A percentile compares a stretch with the other conserved stretches of the same genome.
Conservation (phyloP, 2,888 invertebrate species). For the Ornithoptera alexandrae region DNA sequence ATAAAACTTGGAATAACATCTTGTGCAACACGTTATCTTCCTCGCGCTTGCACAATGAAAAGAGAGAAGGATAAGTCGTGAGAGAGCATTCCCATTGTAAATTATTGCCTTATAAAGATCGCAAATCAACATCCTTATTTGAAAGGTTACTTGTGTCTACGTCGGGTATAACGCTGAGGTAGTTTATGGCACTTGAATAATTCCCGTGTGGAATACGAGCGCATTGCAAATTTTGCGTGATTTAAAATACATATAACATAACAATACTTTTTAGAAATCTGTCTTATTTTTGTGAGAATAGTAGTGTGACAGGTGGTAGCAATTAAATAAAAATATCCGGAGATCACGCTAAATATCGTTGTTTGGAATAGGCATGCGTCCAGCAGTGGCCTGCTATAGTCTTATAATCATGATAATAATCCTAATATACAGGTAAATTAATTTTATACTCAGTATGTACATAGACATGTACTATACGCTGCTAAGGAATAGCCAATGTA, state of each 20-base stretch:
- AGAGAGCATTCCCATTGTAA: slow-evolving; percentile 29
- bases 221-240: slow-evolving; percentile 11
- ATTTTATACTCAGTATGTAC: not conserved
- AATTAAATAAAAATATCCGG: too few relatives aligned
- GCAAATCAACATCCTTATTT: slow-evolving; percentile 30
- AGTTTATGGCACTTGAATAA: slow-evolving; percentile 10
- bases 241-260: not conserved
- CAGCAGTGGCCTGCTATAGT: too few relatives aligned
- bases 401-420: too few relatives aligned
- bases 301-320: too few relatives aligned
- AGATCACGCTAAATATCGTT: too few relatives aligned
- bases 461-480: not conserved
- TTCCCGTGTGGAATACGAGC: slow-evolving; percentile 11
- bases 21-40: slow-evolving; percentile 23
- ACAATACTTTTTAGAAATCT: too few relatives aligned
- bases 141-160: slow-evolving; percentile 28
- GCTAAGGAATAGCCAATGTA: not conserved
- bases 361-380: too few relatives aligned
- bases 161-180: slow-evolving; percentile 12
- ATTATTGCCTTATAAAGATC: slow-evolving; percentile 31
- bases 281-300: too few relatives aligned
- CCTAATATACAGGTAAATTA: not conserved
- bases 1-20: slow-evolving; percentile 4
- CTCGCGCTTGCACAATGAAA: slow-evolving; percentile 31
- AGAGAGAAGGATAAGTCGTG: slow-evolving; percentile 28